Base-by-base conservation (phyloP, 2,113 vertebrate species). In the Petaurus breviceps region DNA sequence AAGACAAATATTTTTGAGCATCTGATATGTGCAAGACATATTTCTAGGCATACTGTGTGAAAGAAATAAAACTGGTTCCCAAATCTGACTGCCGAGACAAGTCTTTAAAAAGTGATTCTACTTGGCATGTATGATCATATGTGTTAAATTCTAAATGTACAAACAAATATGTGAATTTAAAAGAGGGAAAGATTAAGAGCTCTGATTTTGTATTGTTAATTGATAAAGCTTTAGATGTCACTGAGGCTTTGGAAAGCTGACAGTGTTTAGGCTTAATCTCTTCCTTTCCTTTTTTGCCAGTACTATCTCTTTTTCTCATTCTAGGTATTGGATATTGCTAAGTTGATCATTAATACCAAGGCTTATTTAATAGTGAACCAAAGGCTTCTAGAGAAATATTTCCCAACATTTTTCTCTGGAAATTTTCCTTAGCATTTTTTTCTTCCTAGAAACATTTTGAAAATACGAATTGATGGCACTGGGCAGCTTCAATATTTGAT, bases 281-380 rank as follows among this genome's bases (percentile, higher is more conserved):
- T 95, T 0, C 57, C 43, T 97, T 95, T 97, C n/a, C 1, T 93
- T 96, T 93, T 95, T 24, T 84, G 92, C 89, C 93, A 51, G 53
- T 90, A n/a, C 91, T 95, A 43, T 23, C 91, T 10, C 51, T 51
- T 91, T 93, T 95, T 53, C 53, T 97, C 31, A 95, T 37, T 91
- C 6, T 93, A 92, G n/a, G 61, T 94, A 51, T 90, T 94, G 19
- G 37, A 14, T 90, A 51, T 26, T 89, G 1, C 94, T 46, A 92
- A 94, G 90, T 61, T 49, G 50, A 0, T 94, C 90, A 93, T 47
- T 92, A 92, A 26, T 91, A 77, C 54, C 54, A 55, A 26, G 90
- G 54, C 28, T 92, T 91, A 54, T 84, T n/a, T 84, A 23, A 84
- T 92, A 89, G 51, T 97, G 31, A 95, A 95, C 11, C 84, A 7